These are phyloP conservation scores for Tokudaia muenninki DNA, from an alignment of 2,797 vertebrate genomes.

Conservation along the genomic window DNA sequence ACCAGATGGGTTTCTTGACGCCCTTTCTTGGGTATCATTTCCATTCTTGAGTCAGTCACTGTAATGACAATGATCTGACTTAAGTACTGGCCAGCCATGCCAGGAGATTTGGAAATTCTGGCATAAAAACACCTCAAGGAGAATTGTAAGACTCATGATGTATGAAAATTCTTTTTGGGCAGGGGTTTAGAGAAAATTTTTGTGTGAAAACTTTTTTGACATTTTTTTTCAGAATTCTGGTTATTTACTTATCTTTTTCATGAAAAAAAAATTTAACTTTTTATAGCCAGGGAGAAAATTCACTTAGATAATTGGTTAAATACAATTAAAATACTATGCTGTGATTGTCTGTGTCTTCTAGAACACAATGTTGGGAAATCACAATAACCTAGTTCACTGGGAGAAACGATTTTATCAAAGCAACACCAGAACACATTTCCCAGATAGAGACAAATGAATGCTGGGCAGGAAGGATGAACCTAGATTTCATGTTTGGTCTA, in stretches of 20 bases:
- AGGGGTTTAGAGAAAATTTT: neutral
- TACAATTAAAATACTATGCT: neutral
- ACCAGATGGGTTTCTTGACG: neutral
- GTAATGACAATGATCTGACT: neutral
- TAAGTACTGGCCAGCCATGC: neutral
- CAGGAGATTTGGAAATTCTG: neutral
- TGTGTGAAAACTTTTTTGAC: neutral
- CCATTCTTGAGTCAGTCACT: neutral
- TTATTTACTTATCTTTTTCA: neutral
- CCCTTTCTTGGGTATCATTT: neutral
- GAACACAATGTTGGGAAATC: neutral
- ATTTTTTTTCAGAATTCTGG: neutral
- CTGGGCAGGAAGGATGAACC: neutral
- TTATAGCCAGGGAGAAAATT: neutral
- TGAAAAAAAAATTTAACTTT: slow-evolving; percentile 21
- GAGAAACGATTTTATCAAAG: neutral
- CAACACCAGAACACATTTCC: neutral
- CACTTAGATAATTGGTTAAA: neutral
- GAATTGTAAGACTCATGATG: neutral
- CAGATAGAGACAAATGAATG: neutral
- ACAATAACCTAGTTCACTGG: neutral
- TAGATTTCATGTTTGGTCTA: neutral
- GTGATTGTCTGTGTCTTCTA: neutral
- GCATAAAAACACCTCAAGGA: neutral
- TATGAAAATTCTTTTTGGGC: neutral